A percentile compares a stretch with the other conserved stretches of the same genome.
phyloP scores from a whole-genome alignment of 2,797 vertebrate genomes.

The Xenops minutus region DNA sequence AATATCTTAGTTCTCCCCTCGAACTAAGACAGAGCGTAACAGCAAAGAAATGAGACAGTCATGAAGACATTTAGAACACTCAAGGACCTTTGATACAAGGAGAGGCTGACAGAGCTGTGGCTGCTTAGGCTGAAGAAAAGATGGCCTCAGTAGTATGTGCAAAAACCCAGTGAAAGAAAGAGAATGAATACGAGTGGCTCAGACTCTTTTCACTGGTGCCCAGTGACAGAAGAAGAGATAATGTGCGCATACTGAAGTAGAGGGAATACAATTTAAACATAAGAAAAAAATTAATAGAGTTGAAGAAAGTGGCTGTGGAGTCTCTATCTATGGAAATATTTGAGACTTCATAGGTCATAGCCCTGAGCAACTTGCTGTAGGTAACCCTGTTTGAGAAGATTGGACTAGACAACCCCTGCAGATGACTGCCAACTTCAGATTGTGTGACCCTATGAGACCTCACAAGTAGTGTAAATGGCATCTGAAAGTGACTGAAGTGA shows the following conservation, averaged over 20 bases:
- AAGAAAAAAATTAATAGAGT: background rate
- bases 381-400: background rate
- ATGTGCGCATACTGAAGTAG: background rate
- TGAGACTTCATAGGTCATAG: background rate
- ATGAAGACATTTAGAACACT: background rate
- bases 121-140: background rate
- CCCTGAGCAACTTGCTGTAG: background rate
- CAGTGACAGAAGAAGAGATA: background rate
- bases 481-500: background rate
- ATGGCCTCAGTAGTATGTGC: background rate
- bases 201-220: background rate
- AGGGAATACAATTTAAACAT: background rate
- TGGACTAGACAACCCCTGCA: background rate
- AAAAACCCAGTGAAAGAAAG: accelerated
- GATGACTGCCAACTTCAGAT: background rate
- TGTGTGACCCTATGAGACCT: background rate
- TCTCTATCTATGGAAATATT: background rate
- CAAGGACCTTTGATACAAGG: background rate
- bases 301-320: background rate
- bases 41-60: background rate
- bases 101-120: background rate
- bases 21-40: too few relatives aligned
- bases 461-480: background rate
- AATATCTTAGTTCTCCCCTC: too few relatives aligned
- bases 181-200: background rate